Conservation (phyloP, 1,140 invertebrate genomes). For the Temnothorax curvispinosus region DNA sequence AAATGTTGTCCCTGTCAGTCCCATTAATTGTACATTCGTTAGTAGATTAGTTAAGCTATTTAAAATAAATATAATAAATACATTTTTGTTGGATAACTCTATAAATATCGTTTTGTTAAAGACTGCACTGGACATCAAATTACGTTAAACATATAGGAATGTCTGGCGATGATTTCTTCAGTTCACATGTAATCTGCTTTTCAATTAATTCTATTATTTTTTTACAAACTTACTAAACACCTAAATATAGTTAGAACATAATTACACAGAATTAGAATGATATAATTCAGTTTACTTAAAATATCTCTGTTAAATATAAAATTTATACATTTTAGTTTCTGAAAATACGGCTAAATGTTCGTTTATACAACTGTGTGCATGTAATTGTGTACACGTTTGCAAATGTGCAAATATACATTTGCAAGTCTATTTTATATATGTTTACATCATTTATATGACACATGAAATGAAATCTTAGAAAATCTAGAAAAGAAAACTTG, state of each 20-base stretch:
- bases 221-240: not conserved
- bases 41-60: constrained; percentile 44
- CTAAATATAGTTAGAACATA: constrained; percentile 3
- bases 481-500: not conserved
- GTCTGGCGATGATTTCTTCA: not conserved
- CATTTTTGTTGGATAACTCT: constrained; percentile 3
- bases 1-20: constrained; percentile 19
- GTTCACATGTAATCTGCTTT: not conserved
- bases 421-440: constrained; percentile 11
- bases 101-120: constrained; percentile 10
- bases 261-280: not conserved
- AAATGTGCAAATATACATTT: constrained; percentile 62
- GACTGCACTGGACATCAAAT: not conserved
- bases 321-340: not conserved
- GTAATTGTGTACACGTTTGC: constrained; percentile 55
- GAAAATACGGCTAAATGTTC: not conserved
- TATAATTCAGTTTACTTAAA: constrained; percentile 15
- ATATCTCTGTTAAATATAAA: constrained; percentile 13
- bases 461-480: constrained; percentile 33
- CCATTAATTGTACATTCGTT: constrained; percentile 34
- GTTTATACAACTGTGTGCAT: constrained; percentile 22
- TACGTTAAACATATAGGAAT: constrained; percentile 33
- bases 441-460: constrained; percentile 16
- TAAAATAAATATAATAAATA: constrained; percentile 56
- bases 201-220: not conserved